phyloP scores from a whole-genome alignment of 2,888 invertebrate genomes.

The Nomada hirtipes region DNA sequence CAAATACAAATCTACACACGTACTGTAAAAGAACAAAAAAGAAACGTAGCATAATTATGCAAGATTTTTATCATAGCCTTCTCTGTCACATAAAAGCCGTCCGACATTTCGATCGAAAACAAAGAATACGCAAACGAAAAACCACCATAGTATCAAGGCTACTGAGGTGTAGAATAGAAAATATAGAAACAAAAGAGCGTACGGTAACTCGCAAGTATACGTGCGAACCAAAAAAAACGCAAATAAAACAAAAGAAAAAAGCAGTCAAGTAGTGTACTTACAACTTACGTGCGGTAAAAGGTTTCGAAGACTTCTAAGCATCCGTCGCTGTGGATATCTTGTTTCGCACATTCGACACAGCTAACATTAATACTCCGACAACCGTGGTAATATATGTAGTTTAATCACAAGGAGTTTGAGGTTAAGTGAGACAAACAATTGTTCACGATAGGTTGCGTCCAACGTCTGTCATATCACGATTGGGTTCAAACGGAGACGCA shows the following conservation, averaged over 20 bases:
- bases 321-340: conserved; percentile 37
- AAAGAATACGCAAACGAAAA: background rate
- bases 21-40: no score
- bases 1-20: no score
- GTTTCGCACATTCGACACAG: conserved; percentile 56
- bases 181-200: background rate
- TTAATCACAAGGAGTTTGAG: conserved; percentile 34
- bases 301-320: conserved; percentile 34
- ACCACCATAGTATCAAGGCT: background rate
- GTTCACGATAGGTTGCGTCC: conserved; percentile 22
- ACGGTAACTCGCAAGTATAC: background rate
- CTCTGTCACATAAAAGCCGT: background rate
- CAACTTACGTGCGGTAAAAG: conserved; percentile 56
- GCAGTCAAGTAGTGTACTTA: conserved; percentile 33
- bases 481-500: background rate
- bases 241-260: background rate
- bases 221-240: background rate
- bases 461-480: conserved; percentile 12
- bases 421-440: conserved; percentile 47
- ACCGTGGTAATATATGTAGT: background rate
- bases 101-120: background rate
- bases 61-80: background rate
- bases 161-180: background rate
- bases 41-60: background rate
- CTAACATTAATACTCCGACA: conserved; percentile 22